Percentiles rank a stretch among this genome's conserved stretches.
phyloP scores from a whole-genome alignment of 2,888 invertebrate species.

The Platypus cylindrus region DNA sequence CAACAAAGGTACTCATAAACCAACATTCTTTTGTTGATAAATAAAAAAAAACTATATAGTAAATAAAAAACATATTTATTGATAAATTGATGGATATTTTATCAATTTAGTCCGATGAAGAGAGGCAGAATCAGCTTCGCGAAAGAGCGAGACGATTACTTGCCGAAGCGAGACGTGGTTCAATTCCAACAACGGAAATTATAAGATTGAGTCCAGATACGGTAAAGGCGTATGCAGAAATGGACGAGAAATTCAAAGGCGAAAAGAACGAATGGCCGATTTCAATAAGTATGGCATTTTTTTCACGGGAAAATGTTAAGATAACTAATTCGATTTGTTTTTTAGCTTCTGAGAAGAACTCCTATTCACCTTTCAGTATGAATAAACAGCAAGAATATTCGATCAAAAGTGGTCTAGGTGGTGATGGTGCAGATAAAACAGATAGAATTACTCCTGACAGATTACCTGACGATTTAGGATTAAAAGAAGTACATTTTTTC shows the following conservation, averaged over 20 bases:
- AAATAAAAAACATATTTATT: too few relatives aligned
- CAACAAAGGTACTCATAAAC: slow-evolving; percentile 40
- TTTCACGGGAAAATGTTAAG: too few relatives aligned
- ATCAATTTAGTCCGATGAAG: slow-evolving; percentile 52
- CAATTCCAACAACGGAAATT: slow-evolving; percentile 32
- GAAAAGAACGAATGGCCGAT: too few relatives aligned
- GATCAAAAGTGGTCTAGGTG: slow-evolving; percentile 34
- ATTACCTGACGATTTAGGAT: slow-evolving; percentile 42
- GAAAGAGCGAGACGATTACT: slow-evolving; percentile 84
- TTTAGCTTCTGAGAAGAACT: slow-evolving; percentile 34
- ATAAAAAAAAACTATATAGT: too few relatives aligned
- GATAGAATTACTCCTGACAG: slow-evolving; percentile 63
- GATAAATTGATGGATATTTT: slow-evolving; percentile 2
- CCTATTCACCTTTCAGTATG: slow-evolving; percentile 30
- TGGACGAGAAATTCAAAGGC: slow-evolving; percentile 23
- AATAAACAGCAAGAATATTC: slow-evolving; percentile 26
- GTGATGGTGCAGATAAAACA: slow-evolving; percentile 25
- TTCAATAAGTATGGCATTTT: too few relatives aligned
- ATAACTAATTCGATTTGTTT: slow-evolving; percentile 5
- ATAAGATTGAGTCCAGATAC: slow-evolving; percentile 30
- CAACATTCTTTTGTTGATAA: too few relatives aligned
- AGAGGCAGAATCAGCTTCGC: slow-evolving; percentile 71
- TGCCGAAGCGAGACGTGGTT: slow-evolving; percentile 66
- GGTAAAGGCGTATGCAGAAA: slow-evolving; percentile 22
- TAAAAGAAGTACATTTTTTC: slow-evolving; percentile 41